phyloP scores from a whole-genome alignment of 2,797 vertebrate species.

The Schizopygopsis malacanthus region DNA sequence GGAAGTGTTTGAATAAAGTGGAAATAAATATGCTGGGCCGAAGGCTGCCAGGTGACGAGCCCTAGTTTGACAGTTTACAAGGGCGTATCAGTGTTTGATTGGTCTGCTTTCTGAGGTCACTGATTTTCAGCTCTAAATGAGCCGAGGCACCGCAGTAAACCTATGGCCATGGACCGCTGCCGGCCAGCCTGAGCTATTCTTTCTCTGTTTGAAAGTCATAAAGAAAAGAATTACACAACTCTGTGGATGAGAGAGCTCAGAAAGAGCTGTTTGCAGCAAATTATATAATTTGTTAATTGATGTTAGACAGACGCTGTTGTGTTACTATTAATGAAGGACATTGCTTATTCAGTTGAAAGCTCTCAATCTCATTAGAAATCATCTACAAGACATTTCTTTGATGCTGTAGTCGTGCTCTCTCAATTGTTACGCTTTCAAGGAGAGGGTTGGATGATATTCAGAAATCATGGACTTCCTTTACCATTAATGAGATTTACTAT shows the following conservation, averaged over 20 bases:
- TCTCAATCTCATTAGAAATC: constrained; percentile 1
- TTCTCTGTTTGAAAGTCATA: constrained; percentile 41
- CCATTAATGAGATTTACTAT: neutral
- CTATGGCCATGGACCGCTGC: neutral
- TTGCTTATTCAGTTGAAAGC: constrained; percentile 4
- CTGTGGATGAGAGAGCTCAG: neutral
- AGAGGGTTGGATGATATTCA: neutral
- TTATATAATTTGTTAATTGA: neutral
- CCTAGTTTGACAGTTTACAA: constrained; percentile 37
- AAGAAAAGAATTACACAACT: neutral
- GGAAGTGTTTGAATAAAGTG: constrained; percentile 46
- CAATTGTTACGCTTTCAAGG: neutral
- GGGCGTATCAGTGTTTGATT: constrained; percentile 28
- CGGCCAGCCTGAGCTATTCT: neutral
- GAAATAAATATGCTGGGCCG: constrained; percentile 42
- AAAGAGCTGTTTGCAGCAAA: neutral
- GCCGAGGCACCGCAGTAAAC: constrained; percentile 39
- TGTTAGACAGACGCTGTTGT: neutral
- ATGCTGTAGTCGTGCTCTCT: neutral
- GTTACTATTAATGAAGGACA: neutral
- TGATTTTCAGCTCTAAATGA: constrained; percentile 50
- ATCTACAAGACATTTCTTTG: neutral
- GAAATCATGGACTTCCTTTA: neutral
- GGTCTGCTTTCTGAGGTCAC: constrained; percentile 46
- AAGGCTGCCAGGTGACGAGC: constrained; percentile 48